A percentile compares a stretch with the other conserved stretches of the same genome.
Conservation (phyloP, 2,113 vertebrate genomes). For the Macrotis lagotis region DNA sequence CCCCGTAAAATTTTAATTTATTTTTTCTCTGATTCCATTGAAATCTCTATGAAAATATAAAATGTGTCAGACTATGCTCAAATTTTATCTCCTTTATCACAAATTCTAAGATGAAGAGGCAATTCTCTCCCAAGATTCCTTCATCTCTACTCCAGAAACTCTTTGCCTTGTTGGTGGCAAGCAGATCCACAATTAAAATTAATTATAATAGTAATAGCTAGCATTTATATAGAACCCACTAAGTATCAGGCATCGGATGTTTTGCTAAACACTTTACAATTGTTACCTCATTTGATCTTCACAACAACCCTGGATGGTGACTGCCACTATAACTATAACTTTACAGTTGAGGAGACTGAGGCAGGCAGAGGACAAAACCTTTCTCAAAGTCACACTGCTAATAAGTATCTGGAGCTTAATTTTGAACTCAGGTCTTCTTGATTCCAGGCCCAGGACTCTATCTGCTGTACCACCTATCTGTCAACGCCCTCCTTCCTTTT, state of each 20-base stretch:
- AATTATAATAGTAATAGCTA: neutral
- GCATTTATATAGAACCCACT: neutral
- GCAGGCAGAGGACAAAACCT: neutral
- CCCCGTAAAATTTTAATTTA: neutral
- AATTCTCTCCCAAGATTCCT: neutral
- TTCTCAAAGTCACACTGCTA: neutral
- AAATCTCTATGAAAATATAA: neutral
- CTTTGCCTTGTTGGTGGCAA: neutral
- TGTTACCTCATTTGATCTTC: neutral
- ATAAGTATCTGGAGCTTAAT: neutral
- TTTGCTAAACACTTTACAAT: neutral
- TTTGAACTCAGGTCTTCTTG: neutral
- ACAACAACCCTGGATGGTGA: neutral
- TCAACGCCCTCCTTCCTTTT: neutral
- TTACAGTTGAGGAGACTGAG: neutral
- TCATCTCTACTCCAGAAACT: neutral
- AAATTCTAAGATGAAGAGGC: neutral
- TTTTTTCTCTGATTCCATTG: neutral
- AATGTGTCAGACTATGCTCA: neutral
- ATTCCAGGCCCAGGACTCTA: neutral
- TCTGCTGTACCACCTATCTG: neutral
- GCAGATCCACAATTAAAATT: neutral
- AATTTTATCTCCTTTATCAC: neutral
- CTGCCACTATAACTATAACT: neutral
- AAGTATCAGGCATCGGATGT: neutral